Evolutionary conservation across 2,113 vertebrate species (phyloP), one percentile per base, ranked within the genome.

Genomic region (Paradoxurus hermaphroditus): DNA sequence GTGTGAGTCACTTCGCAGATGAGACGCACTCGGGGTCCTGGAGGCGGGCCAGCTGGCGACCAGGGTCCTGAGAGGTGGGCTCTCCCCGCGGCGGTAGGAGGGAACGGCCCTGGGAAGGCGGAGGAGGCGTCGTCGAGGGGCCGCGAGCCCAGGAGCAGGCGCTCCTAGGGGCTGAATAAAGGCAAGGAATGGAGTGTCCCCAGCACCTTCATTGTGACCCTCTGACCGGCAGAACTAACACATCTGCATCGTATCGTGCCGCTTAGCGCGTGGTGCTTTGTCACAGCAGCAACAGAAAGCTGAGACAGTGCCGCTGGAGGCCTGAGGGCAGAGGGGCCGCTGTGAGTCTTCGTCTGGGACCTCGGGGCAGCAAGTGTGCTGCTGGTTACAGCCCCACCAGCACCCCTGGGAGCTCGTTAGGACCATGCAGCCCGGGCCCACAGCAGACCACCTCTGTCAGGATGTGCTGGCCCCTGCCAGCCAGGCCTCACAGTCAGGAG

Each of bases 51-150:
- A 41, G 81, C 25, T 23, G 5, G 34, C 21, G 51, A 14, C 21
- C 9, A 0, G 7, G 7, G 36, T 8, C 44, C 53, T 27, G 83
- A 44, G 62, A n/a, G n/a, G n/a, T 15, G 1, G 18, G 6, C 39
- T 36, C 10, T 83, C 2, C n/a, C 0, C 0, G 29, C 0, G 0
- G 4, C 6, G 21, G 23, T 59, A 29, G 1, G 39, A 62, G 49
- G 62, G 36, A 56, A n/a, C n/a, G 29, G 31, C 13, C 19, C 15
- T 0, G n/a, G 67, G 31, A 67, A 27, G 14, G 46, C 10, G 36
- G 25, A 36, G 67, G 31, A 7, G 13, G 14, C 1, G 0, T 9
- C 0, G 2, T 5, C n/a, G 27, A 44, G 31, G 16, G 29, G 10
- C 18, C 1, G 5, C 3, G 29, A 36, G 10, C 12, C 29, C 5